Evolutionary conservation across 2,797 vertebrate species (phyloP), one percentile per base, ranked within the genome.

Genomic region (Girardinus metallicus): DNA sequence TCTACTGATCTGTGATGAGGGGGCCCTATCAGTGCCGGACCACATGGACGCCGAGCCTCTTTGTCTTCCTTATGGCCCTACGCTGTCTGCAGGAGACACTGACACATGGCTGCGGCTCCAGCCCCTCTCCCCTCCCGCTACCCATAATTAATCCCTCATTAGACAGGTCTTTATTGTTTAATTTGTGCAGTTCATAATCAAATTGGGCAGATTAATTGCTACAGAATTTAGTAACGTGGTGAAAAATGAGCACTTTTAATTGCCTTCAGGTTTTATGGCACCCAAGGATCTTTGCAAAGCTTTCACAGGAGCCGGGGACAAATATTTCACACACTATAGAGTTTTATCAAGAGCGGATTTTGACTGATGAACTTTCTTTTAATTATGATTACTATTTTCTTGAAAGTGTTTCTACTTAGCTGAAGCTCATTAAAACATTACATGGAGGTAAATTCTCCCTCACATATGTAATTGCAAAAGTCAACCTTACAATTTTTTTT

Each of bases 121-220:
- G 92, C 95, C 96, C 92, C 83, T 92, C 95, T 96, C 95, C 96
- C 97, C 97, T 96, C 96, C 95, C 95, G 95, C 96, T 96, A 95
- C 96, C 97, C 97, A 97, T 99, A 98, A 99, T 99, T 98, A 99
- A 99, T 98, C 97, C 97, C 97, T 97, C 97, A 98, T 99, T 98
- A 98, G 98, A 99, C 98, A 99, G 97, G 94, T 98, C 98, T 99
- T 99, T 99, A 99, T 99, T 99, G 98, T 99, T 99, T 98, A 99
- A 99, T 99, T 99, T 99, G 98, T 97, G 98, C 98, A 95, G 96
- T 97, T 98, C 97, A 95, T 97, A 98, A 99, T 98, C 97, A 99
- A 99, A 99, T 99, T 98, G 97, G 97, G 97, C 97, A 98, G 97
- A 99, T 99, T 99, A 98, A 99, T 99, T 97, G 97, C 96, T 95